Percentiles rank a stretch among this genome's conserved stretches.
phyloP scores from a whole-genome alignment of 2,888 invertebrate species.

The Volucella inanis region DNA sequence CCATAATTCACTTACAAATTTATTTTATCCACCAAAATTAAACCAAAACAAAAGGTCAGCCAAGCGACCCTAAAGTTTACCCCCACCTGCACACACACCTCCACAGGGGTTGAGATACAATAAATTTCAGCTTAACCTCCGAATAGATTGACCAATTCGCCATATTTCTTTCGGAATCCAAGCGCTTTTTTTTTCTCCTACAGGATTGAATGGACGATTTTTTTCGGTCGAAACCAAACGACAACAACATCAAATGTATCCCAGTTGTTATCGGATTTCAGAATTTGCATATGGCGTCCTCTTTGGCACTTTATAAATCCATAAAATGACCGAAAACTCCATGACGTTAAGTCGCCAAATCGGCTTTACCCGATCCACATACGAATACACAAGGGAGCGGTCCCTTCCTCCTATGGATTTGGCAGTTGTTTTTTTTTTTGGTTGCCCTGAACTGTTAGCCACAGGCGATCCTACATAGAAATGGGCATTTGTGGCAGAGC shows the following conservation, averaged over 20 bases:
- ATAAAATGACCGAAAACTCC: conserved; percentile 75
- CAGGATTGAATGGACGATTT: conserved; percentile 2
- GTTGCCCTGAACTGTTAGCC: conserved; percentile 53
- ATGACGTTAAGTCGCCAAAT: conserved; percentile 74
- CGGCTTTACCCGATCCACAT: conserved; percentile 68
- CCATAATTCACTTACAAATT: conserved; percentile 71
- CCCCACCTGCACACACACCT: not conserved
- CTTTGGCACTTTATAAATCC: conserved; percentile 75
- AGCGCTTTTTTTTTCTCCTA: conserved; percentile 2
- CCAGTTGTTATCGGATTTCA: conserved; percentile 74
- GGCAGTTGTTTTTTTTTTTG: conserved; percentile 14
- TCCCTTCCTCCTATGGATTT: conserved; percentile 31
- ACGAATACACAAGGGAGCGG: conserved; percentile 2
- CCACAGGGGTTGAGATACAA: conserved; percentile 5
- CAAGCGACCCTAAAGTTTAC: conserved; percentile 33
- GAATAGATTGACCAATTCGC: conserved; percentile 66
- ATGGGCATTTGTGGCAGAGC: conserved; percentile 71
- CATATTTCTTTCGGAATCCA: conserved; percentile 56
- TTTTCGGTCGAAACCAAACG: conserved; percentile 40
- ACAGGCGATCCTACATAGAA: conserved; percentile 70
- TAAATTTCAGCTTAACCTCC: conserved; percentile 62
- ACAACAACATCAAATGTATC: conserved; percentile 73
- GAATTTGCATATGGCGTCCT: conserved; percentile 74
- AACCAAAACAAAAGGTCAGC: conserved; percentile 59
- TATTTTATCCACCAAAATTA: conserved; percentile 71